Percentiles rank a stretch among this genome's conserved stretches.
Evolutionary conservation across 2,797 vertebrate genomes (phyloP).

Genomic region (Phataginus tetradactyla): DNA sequence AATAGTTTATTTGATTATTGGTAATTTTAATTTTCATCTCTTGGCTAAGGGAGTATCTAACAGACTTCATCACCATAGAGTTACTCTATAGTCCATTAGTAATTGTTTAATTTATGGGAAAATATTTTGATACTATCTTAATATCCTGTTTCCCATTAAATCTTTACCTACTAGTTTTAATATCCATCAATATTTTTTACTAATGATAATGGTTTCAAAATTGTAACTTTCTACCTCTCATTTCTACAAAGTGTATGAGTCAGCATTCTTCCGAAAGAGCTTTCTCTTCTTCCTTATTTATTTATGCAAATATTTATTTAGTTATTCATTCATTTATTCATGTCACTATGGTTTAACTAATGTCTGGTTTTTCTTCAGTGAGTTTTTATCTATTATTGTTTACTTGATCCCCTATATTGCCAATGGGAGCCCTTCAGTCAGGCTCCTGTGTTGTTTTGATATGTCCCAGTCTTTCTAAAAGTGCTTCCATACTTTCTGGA

Average conservation of each 20-base stretch:
- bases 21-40: constrained; percentile 21
- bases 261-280: constrained; percentile 27
- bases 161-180: not conserved
- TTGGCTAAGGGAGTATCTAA: not conserved
- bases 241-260: constrained; percentile 25
- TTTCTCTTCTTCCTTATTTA: not conserved
- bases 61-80: not conserved
- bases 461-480: not conserved
- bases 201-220: not conserved
- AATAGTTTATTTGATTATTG: not conserved
- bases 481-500: not conserved
- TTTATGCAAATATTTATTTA: not conserved
- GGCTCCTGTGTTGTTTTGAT: not conserved
- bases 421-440: not conserved
- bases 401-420: not conserved
- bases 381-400: not conserved
- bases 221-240: not conserved
- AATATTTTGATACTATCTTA: constrained; percentile 19
- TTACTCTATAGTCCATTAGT: not conserved
- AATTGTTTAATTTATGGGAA: not conserved
- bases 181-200: not conserved
- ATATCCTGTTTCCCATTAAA: not conserved
- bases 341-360: not conserved
- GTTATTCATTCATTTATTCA: not conserved
- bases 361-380: not conserved